Evolutionary conservation across 2,797 vertebrate genomes (phyloP).

Genomic region (Okamejei kenojei): DNA sequence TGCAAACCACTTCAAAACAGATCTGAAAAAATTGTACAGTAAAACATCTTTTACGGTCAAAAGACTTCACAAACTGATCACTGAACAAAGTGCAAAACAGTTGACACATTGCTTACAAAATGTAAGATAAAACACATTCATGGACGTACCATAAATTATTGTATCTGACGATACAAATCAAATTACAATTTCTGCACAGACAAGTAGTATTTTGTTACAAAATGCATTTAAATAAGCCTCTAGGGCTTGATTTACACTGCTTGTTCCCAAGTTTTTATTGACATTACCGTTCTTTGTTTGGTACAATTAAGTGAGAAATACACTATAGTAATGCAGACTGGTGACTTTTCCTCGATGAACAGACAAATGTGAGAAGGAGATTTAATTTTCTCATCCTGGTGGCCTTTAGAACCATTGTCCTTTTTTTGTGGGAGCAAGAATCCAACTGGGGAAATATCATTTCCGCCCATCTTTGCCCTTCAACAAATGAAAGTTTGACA

Average conservation of each 20-base stretch:
- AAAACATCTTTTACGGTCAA: conserved; percentile 35
- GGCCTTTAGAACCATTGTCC: background rate
- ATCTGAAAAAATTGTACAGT: conserved; percentile 15
- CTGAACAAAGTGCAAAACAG: conserved; percentile 38
- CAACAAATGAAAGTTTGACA: background rate
- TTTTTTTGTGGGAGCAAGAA: background rate
- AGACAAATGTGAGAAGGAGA: too few species aligned
- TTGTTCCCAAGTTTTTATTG: background rate
- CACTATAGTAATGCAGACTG: background rate
- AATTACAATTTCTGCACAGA: conserved; percentile 33
- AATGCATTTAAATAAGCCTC: conserved; percentile 12
- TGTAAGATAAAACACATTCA: conserved; percentile 31
- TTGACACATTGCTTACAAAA: conserved; percentile 34
- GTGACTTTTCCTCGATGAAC: background rate
- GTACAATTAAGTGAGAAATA: conserved; percentile 4
- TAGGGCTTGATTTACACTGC: background rate
- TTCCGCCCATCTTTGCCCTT: background rate
- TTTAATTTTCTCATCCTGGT: too few species aligned
- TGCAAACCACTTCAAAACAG: conserved; percentile 29
- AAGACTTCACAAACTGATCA: conserved; percentile 37
- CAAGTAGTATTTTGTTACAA: conserved; percentile 32
- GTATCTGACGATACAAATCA: conserved; percentile 36
- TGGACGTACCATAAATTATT: conserved; percentile 35
- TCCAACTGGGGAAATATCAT: background rate
- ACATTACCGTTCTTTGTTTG: background rate